These are phyloP conservation scores for Porites evermanni DNA, from an alignment of 92 coral and sea anemone genomes.

Conservation along the genomic window DNA sequence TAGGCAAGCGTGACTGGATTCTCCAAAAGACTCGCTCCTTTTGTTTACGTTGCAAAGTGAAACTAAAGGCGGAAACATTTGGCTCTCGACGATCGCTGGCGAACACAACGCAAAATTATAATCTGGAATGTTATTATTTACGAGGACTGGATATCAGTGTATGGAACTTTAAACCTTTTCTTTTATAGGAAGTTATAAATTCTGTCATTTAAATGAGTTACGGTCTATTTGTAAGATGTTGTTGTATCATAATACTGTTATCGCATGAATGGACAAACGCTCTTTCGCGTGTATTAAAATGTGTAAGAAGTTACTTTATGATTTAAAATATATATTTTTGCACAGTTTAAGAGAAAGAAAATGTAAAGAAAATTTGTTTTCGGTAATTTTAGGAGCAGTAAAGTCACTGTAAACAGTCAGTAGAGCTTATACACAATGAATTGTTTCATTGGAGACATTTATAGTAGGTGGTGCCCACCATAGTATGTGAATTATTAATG, in stretches of 20 bases:
- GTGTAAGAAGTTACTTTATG: not conserved
- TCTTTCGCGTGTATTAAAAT: not conserved
- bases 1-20: conserved; percentile 3
- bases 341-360: not conserved
- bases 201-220: conserved; percentile 14
- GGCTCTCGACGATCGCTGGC: conserved; percentile 56
- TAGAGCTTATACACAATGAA: not conserved
- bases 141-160: not conserved
- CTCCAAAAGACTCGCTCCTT: not conserved
- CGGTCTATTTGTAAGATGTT: conserved; percentile 22
- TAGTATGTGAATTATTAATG: conserved; percentile 18
- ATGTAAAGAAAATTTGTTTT: conserved; percentile 16
- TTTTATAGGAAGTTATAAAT: conserved; percentile 9
- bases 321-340: conserved; percentile 10
- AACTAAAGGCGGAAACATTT: conserved; percentile 41
- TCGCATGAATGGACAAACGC: not conserved
- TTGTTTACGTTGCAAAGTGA: conserved; percentile 14
- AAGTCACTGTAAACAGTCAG: not conserved
- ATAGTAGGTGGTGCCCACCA: conserved; percentile 48
- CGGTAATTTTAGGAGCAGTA: not conserved
- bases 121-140: not conserved
- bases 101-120: conserved; percentile 13
- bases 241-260: not conserved
- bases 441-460: conserved; percentile 35
- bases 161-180: not conserved